phyloP scores from a whole-genome alignment of 1,140 invertebrate species.

The Neodiprion pinetum region DNA sequence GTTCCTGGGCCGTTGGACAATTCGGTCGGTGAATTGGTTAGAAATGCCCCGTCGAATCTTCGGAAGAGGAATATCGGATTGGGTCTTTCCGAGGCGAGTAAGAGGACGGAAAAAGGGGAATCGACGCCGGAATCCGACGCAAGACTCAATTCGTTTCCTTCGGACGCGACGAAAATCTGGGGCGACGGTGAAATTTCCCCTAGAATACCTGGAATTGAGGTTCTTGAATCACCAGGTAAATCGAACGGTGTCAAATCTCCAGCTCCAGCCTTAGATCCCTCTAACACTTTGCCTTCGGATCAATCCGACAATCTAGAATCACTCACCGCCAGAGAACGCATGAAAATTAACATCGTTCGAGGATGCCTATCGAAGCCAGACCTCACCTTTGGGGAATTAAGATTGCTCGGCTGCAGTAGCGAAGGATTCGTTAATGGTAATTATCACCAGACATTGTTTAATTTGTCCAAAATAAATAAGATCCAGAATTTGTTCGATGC shows the following conservation, averaged over 20 bases:
- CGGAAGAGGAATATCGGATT: constrained; percentile 32
- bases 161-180: constrained; percentile 50
- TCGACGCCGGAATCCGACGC: background rate
- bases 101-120: constrained; percentile 10
- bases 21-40: background rate
- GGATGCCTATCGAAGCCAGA: constrained; percentile 43
- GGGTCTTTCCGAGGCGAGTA: constrained; percentile 1
- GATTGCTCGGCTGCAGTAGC: constrained; percentile 46
- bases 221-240: constrained; percentile 35
- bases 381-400: constrained; percentile 50
- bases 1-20: background rate
- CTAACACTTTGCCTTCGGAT: constrained; percentile 21
- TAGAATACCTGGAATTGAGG: constrained; percentile 37
- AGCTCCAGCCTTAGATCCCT: constrained; percentile 20
- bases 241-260: constrained; percentile 26
- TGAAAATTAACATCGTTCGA: constrained; percentile 52
- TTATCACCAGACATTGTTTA: background rate
- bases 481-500: too few relatives aligned
- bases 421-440: constrained; percentile 56
- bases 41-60: constrained; percentile 13
- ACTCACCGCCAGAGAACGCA: constrained; percentile 35
- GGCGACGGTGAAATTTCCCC: constrained; percentile 36
- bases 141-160: constrained; percentile 11
- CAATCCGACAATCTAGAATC: constrained; percentile 23
- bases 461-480: background rate